Conservation (phyloP, 2,113 vertebrate species). For the Xenotilapia flavipinnis region DNA sequence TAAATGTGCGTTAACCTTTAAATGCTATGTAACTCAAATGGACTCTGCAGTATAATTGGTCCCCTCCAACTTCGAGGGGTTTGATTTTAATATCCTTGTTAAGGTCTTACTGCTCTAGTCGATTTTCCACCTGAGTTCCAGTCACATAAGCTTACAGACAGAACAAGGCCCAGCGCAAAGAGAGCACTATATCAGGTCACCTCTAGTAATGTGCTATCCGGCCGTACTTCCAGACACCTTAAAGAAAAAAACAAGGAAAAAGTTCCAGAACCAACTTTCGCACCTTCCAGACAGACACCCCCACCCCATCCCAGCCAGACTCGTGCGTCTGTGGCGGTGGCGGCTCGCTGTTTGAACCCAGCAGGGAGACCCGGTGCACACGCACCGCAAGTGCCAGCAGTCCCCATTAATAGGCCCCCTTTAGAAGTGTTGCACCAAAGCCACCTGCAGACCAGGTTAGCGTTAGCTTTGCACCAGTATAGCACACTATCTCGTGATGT, state of each 20-base stretch:
- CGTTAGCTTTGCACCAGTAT: constrained; percentile 29
- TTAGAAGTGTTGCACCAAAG: constrained; percentile 52
- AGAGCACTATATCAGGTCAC: background rate
- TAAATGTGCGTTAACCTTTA: background rate
- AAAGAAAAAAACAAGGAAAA: background rate
- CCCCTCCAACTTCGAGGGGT: background rate
- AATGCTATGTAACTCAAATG: background rate
- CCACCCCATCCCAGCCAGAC: constrained; percentile 22
- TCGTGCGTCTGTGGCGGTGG: constrained; percentile 35
- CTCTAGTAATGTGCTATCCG: background rate
- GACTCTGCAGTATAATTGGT: background rate
- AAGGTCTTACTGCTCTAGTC: background rate
- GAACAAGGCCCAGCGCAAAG: background rate
- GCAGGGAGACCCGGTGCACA: constrained; percentile 22
- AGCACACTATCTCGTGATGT: constrained; percentile 29
- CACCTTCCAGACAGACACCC: constrained; percentile 36
- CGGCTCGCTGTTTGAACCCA: constrained; percentile 52
- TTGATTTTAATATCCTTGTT: background rate
- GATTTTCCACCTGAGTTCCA: background rate
- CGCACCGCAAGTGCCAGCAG: constrained; percentile 33
- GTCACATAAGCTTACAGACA: background rate
- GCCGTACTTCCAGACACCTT: background rate
- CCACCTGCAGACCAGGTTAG: constrained; percentile 48
- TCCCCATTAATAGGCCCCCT: constrained; percentile 41
- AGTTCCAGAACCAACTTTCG: constrained; percentile 6